Evolutionary conservation across 2,888 invertebrate species (phyloP), one percentile per base, ranked within the genome.

Genomic region (Carterocephalus palaemon): DNA sequence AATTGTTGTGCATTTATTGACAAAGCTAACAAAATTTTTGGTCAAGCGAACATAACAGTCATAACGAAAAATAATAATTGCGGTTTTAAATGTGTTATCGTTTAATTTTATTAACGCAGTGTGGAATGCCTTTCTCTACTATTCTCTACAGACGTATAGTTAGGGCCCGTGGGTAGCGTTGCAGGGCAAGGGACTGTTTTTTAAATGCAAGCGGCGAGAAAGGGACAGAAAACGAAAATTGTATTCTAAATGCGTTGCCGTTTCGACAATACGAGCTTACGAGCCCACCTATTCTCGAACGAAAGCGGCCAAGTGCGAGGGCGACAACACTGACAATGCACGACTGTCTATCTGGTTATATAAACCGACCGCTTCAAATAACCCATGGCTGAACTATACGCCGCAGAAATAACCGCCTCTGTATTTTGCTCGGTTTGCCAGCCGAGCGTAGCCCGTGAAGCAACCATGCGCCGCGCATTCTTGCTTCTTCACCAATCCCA

Each of bases 401-500:
- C 62, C 12, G 12, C 16, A n/a, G n/a, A 67, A 62, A 54, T 67
- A 59, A 61, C 60, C 63, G 64, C 59, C 77, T 79, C 70, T 68
- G 57, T 61, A 67, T 67, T 72, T 75, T 66, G 62, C 76, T 60
- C 70, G 82, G 69, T 51, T 64, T 71, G 60, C 65, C 62, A 67
- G 62, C 64, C 69, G 72, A 80, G 76, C 76, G 75, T 70, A 75
- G 70, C 72, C 79, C 79, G 81, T 76, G 81, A 75, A 75, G 82
- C 84, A 78, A 81, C 84, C 75, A 80, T 86, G 85, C 85, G 85
- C 84, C 64, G 81, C 83, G 83, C 85, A 85, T 62, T 62, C 62
- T 59, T 60, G 53, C 43, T 78, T 81, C 84, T 78, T 80, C 73
- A 77, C 82, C 81, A 78, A 78, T 78, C 78, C 73, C 67, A 57